phyloP scores from a whole-genome alignment of 2,888 invertebrate species.

The Pollenia amentaria region DNA sequence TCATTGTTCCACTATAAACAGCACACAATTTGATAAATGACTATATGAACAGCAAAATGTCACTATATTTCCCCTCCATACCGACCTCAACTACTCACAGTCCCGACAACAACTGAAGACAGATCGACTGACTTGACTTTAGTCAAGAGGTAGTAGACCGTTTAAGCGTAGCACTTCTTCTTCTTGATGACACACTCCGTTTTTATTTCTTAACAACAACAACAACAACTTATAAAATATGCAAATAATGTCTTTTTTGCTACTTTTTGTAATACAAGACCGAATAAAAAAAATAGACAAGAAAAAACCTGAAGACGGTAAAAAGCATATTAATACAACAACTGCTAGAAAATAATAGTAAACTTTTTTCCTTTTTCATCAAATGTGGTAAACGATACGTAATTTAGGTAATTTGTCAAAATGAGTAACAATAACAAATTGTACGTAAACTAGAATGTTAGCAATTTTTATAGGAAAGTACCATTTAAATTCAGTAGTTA shows the following conservation, averaged over 20 bases:
- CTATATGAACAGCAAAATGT: constrained; percentile 70
- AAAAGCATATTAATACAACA: constrained; percentile 18
- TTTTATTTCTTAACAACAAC: not conserved
- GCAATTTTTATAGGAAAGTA: not conserved
- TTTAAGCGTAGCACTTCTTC: constrained; percentile 59
- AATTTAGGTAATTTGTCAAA: constrained; percentile 74
- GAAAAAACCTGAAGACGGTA: not conserved
- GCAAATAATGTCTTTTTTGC: constrained; percentile 68
- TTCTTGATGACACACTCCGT: constrained; percentile 62
- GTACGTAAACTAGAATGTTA: not conserved
- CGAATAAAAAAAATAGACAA: constrained; percentile 49
- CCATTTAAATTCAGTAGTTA: too few relatives aligned
- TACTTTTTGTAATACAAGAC: constrained; percentile 37
- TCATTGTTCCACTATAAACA: constrained; percentile 44
- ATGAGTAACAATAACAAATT: constrained; percentile 39
- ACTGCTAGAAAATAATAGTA: constrained; percentile 24
- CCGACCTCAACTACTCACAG: not conserved
- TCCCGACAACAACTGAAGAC: not conserved
- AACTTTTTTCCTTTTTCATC: constrained; percentile 59
- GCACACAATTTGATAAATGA: constrained; percentile 75
- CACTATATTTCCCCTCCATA: constrained; percentile 53
- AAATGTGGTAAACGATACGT: constrained; percentile 73
- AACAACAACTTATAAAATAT: constrained; percentile 68
- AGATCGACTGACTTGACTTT: constrained; percentile 32
- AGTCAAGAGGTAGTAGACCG: constrained; percentile 63